Base-by-base conservation (phyloP, 2,888 invertebrate genomes). In the Phaedon cochleariae region DNA sequence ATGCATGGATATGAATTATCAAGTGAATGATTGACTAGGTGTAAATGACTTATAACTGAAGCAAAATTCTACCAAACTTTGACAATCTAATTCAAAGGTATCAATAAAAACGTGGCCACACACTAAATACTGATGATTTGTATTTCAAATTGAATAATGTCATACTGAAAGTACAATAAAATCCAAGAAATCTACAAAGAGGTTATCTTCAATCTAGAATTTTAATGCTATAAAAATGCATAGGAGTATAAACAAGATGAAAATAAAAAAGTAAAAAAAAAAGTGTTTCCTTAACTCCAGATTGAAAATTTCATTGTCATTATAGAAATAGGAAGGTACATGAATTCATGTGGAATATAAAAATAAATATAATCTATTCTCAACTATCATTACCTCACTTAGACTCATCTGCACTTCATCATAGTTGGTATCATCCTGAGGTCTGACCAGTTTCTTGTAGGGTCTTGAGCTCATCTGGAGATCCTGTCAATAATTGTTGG, bases 331-430 rank as follows among this genome's bases (percentile, higher is more conserved):
- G n/a, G n/a, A n/a, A n/a, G n/a, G n/a, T n/a, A n/a, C n/a, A n/a
- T n/a, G n/a, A n/a, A n/a, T n/a, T n/a, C n/a, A n/a, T n/a, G n/a
- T n/a, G n/a, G n/a, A n/a, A n/a, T n/a, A n/a, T n/a, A n/a, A n/a
- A n/a, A n/a, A n/a, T n/a, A n/a, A n/a, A n/a, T n/a, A 46, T 18
- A 17, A 54, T 4, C 17, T 41, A 12, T 17, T 5, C 18, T 31
- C n/a, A 54, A 59, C 31, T 54, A 46, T 53, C 48, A 77, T 83
- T 85, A 85, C 85, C 85, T 85, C 92, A 85, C 92, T 92, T 87
- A 92, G 86, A 76, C 92, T 92, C 92, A 92, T 92, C 81, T 90
- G 90, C 69, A 92, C 90, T 73, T 90, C 89, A 74, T 92, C 92
- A 78, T 92, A 92, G 83, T 92, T 92, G 65, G 87, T 89, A 79